Percentiles rank a stretch among this genome's conserved stretches.
phyloP scores from a whole-genome alignment of 1,140 invertebrate genomes.

The Drosophila insularis region DNA sequence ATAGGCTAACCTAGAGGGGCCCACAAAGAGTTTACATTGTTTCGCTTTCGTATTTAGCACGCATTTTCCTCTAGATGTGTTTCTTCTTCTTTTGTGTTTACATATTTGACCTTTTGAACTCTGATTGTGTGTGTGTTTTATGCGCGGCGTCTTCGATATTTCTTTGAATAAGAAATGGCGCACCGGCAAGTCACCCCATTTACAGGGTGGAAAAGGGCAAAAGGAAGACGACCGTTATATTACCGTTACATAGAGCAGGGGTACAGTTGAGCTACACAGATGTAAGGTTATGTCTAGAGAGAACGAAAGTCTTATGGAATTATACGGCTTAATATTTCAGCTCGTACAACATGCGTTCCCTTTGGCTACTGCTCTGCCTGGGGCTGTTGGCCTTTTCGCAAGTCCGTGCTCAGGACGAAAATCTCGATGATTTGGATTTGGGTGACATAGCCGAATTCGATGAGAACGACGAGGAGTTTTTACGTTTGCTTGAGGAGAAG shows the following conservation, averaged over 20 bases:
- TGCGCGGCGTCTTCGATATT: slow-evolving; percentile 36
- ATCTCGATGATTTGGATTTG: slow-evolving; percentile 41
- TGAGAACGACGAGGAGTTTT: slow-evolving; percentile 74
- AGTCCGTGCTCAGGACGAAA: slow-evolving; percentile 49
- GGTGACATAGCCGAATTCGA: slow-evolving; percentile 62
- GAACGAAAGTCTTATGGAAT: neutral
- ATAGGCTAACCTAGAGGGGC: neutral
- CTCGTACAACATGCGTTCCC: slow-evolving; percentile 50
- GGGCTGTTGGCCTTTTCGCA: slow-evolving; percentile 62
- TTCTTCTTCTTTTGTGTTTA: slow-evolving; percentile 4
- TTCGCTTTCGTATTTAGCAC: slow-evolving; percentile 14
- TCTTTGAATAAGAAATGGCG: slow-evolving; percentile 28
- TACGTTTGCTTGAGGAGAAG: slow-evolving; percentile 74
- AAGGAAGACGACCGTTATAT: slow-evolving; percentile 20
- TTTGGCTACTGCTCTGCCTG: slow-evolving; percentile 67
- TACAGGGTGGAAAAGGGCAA: slow-evolving; percentile 32
- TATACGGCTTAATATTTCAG: neutral
- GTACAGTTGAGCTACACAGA: slow-evolving; percentile 26
- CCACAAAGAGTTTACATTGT: slow-evolving; percentile 54
- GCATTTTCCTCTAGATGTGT: slow-evolving; percentile 20
- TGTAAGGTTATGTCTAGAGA: slow-evolving; percentile 1
- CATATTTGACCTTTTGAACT: slow-evolving; percentile 50
- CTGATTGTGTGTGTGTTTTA: slow-evolving; percentile 19
- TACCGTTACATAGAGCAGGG: neutral
- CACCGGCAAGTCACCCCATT: slow-evolving; percentile 39